Percentiles rank a stretch among this genome's conserved stretches.
Conservation (phyloP, 2,888 invertebrate species). For the Drosophila leonis region DNA sequence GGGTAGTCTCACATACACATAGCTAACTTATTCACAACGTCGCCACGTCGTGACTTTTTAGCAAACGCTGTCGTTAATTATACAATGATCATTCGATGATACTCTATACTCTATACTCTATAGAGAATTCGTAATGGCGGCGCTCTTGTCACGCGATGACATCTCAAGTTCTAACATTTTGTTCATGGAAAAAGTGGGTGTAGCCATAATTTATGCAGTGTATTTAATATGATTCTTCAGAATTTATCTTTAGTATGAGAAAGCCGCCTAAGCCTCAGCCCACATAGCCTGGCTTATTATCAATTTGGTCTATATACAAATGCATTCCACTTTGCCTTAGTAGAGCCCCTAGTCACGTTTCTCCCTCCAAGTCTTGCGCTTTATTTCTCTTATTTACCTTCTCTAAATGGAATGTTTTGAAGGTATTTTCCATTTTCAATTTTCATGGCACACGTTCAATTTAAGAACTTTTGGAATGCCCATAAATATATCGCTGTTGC, state of each 20-base stretch:
- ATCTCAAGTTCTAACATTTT: neutral
- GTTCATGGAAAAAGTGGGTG: neutral
- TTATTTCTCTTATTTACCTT: slow-evolving; percentile 14
- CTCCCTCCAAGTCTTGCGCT: slow-evolving; percentile 3
- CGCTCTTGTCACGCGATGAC: slow-evolving; percentile 14
- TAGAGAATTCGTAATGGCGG: slow-evolving; percentile 3
- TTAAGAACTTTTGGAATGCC: slow-evolving; percentile 30
- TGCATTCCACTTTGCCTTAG: neutral
- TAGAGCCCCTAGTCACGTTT: slow-evolving; percentile 22
- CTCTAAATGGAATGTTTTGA: neutral
- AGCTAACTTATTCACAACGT: slow-evolving; percentile 23
- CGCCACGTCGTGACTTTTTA: slow-evolving; percentile 42
- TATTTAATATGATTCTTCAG: neutral
- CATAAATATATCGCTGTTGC: slow-evolving; percentile 36
- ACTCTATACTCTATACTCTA: slow-evolving; percentile 1
- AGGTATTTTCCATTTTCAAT: slow-evolving; percentile 11
- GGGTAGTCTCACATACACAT: neutral
- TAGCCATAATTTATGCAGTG: slow-evolving; percentile 12
- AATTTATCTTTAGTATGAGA: slow-evolving; percentile 15
- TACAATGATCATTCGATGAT: slow-evolving; percentile 19
- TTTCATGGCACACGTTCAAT: slow-evolving; percentile 20
- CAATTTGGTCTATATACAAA: slow-evolving; percentile 16
- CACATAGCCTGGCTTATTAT: neutral
- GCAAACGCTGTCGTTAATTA: slow-evolving; percentile 26
- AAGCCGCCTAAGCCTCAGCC: neutral